Evolutionary conservation across 1,140 invertebrate genomes (phyloP), one percentile per base, ranked within the genome.

Genomic region (Drosophila lacteicornis): DNA sequence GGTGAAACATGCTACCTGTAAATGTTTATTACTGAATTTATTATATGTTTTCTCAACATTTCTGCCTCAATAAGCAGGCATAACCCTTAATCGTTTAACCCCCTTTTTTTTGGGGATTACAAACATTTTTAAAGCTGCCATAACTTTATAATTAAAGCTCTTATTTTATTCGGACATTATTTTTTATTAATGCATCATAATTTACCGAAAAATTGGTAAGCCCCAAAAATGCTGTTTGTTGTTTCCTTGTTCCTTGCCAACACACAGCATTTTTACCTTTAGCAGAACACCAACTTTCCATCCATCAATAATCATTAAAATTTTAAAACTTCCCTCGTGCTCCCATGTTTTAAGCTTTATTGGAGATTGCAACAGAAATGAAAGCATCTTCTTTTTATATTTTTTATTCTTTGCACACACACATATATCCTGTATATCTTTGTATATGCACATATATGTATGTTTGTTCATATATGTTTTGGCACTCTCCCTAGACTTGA

Each of bases 281-380:
- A 22, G 58, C 57, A 36, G 53, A 56, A 56, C 30, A 46, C 42
- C 45, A 55, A 69, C 61, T 69, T 69, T 69, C 47, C 61, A 46
- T 55, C 49, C 40, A 55, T 70, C 67, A 70, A 53, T 70, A 67
- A 67, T 53, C 47, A 68, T 67, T 55, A 70, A 70, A 70, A 70
- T 55, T 68, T 67, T 66, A 66, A 73, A 71, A 58, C 69, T 71
- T 71, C 69, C 69, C 69, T 73, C 69, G 65, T 38, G 33, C 33
- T 56, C 25, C 36, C 51, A 47, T 70, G 63, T 46, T 55, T 56
- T 58, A 71, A 71, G 69, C 66, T 73, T 73, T 73, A 73, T 73
- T 73, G 69, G 67, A 70, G 53, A 50, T 57, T 70, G 69, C 69
- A 57, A 42, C 43, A 36, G 65, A 49, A 50, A 70, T 68, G 51